These are phyloP conservation scores for Lottia scabra DNA, from an alignment of 2,888 invertebrate species.

Conservation along the genomic window DNA sequence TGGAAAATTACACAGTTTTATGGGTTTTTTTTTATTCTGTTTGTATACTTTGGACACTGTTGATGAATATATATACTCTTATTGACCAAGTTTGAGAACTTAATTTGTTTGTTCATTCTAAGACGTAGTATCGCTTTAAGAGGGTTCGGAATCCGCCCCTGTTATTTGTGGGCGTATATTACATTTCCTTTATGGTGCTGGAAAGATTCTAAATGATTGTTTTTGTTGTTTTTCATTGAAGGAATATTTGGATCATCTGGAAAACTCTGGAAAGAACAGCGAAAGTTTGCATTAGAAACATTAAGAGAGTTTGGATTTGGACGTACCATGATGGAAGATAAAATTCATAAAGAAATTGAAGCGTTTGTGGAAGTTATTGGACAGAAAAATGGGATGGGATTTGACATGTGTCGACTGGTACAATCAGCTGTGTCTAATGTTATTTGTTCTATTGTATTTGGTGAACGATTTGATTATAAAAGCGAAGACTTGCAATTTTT, in stretches of 20 bases:
- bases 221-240: neutral
- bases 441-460: conserved; percentile 19
- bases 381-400: neutral
- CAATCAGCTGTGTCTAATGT: conserved; percentile 19
- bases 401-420: conserved; percentile 11
- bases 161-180: too few species aligned
- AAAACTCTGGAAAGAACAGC: conserved; percentile 15
- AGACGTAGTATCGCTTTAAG: too few species aligned
- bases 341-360: conserved; percentile 18
- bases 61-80: too few species aligned
- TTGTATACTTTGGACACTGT: too few species aligned
- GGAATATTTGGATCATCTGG: conserved; percentile 15
- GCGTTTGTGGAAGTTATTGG: conserved; percentile 8
- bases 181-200: too few species aligned
- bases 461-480: conserved; percentile 20
- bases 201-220: too few species aligned
- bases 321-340: conserved; percentile 15
- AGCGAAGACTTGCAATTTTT: conserved; percentile 14
- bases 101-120: too few species aligned
- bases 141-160: too few species aligned
- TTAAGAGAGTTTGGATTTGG: conserved; percentile 22
- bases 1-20: too few species aligned
- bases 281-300: too few species aligned
- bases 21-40: too few species aligned
- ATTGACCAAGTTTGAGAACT: too few species aligned